Conservation (phyloP, 2,888 invertebrate species). For the Epirrhoe tristata region DNA sequence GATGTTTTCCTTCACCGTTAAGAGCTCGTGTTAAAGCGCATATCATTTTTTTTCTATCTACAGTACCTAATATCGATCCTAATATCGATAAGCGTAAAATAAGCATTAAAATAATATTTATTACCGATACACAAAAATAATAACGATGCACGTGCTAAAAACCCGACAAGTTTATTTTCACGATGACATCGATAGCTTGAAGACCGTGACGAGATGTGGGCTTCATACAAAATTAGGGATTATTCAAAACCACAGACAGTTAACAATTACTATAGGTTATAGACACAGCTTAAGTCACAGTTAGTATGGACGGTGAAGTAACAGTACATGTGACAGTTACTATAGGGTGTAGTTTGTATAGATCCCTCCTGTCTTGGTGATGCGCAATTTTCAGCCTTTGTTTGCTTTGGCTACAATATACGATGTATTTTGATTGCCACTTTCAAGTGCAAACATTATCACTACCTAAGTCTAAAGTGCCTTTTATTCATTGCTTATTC, state of each 20-base stretch:
- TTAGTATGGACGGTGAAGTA: neutral
- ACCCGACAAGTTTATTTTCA: slow-evolving; percentile 48
- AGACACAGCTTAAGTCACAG: neutral
- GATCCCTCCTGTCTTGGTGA: slow-evolving; percentile 46
- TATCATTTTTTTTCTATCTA: no score
- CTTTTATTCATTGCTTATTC: neutral
- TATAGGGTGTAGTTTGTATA: slow-evolving; percentile 15
- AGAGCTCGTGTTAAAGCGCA: no score
- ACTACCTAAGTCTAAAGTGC: neutral
- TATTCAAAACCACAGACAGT: slow-evolving; percentile 56
- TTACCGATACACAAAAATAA: slow-evolving; percentile 29
- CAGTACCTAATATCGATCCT: no score
- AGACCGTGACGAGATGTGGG: slow-evolving; percentile 68
- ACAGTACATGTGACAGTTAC: neutral
- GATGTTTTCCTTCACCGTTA: no score
- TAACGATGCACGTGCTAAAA: slow-evolving; percentile 34
- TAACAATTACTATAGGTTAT: slow-evolving; percentile 17
- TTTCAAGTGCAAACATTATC: slow-evolving; percentile 15
- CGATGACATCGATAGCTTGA: slow-evolving; percentile 56
- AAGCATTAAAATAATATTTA: slow-evolving; percentile 3
- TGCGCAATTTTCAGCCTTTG: slow-evolving; percentile 61
- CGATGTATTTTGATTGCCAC: slow-evolving; percentile 34
- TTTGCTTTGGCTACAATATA: slow-evolving; percentile 41
- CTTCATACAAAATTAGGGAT: slow-evolving; percentile 80
- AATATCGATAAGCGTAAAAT: neutral